Evolutionary conservation across 2,797 vertebrate species (phyloP).

Genomic region (Sebastes vulpes): DNA sequence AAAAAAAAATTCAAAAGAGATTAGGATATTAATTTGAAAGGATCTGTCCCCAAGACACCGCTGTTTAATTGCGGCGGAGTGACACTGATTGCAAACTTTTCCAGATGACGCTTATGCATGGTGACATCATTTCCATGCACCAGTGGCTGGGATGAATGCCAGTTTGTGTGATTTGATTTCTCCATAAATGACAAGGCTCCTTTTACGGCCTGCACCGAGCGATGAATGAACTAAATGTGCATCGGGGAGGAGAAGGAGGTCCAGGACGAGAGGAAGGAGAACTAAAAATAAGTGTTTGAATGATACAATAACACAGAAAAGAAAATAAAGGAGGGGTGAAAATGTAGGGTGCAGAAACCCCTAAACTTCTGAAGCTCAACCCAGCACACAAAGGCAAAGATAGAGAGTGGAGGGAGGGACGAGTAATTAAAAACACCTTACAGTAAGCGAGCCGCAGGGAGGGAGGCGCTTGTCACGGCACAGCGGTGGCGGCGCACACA

Average conservation of each 20-base stretch:
- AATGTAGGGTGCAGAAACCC: background rate
- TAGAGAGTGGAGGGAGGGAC: conserved; percentile 1
- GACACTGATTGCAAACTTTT: conserved; percentile 75
- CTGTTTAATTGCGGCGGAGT: conserved; percentile 39
- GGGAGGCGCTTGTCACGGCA: conserved; percentile 15
- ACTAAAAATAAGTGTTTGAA: background rate
- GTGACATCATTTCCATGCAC: conserved; percentile 76
- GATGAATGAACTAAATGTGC: conserved; percentile 59
- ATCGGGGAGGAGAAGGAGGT: background rate
- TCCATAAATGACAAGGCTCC: conserved; percentile 71
- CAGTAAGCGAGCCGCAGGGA: conserved; percentile 49
- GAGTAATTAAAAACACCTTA: conserved; percentile 73
- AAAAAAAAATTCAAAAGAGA: no score
- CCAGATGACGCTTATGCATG: conserved; percentile 67
- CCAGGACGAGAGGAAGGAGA: background rate
- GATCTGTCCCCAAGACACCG: conserved; percentile 29
- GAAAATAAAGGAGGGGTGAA: background rate
- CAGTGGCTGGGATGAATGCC: conserved; percentile 72
- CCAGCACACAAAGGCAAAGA: conserved; percentile 5
- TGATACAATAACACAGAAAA: background rate
- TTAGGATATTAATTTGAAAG: conserved; percentile 38
- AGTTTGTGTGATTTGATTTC: conserved; percentile 80
- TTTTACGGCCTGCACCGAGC: conserved; percentile 62
- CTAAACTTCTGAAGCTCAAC: conserved; percentile 37
- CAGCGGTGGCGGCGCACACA: conserved; percentile 26